Base-by-base conservation (phyloP, 2,888 invertebrate species). In the Trichopria drosophilae region DNA sequence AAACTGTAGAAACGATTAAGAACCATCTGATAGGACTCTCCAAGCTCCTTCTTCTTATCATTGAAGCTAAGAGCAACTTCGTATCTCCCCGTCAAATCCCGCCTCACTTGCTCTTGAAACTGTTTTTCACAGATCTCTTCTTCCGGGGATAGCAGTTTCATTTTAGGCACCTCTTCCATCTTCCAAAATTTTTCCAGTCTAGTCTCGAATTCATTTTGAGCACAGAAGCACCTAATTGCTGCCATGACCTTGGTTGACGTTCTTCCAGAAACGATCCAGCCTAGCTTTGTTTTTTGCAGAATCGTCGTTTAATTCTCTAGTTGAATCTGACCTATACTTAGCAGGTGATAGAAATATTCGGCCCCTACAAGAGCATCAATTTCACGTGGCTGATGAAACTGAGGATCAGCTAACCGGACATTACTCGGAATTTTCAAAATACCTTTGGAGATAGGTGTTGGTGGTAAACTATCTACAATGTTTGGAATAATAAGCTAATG, bases 331-430 rank as follows among this genome's bases (percentile, higher is more conserved):
- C 52, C 55, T 3, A 9, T 20, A 20, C 40, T 37, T 4, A 55
- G 23, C 4, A 56, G 24, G 3, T 48, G 35, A n/a, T 29, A 53
- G 12, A 53, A 55, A 12, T 43, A 37, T 12, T 32, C 40, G 2
- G 51, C 55, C 4, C 53, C 55, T 1, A 58, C 7, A 2, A 60
- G 28, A 10, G 52, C 12, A 18, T 58, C 58, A 6, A 60, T 51
- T 7, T 16, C 23, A 9, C 12, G 26, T 1, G 44, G 28, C 2
- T 15, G 18, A 4, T 29, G 9, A 31, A 48, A 57, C 7, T 49
- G 31, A 18, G 53, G 47, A 46, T 59, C 55, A 5, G 57, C 57
- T 9, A 57, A 35, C 15, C 29, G 29, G 26, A 47, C 9, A 41
- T 46, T 36, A 23, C 18, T 9, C 5, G 48, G 48, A 19, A 47